These are phyloP conservation scores for Gallinago jamesoni DNA, from an alignment of 2,113 vertebrate species.

Conservation along the genomic window DNA sequence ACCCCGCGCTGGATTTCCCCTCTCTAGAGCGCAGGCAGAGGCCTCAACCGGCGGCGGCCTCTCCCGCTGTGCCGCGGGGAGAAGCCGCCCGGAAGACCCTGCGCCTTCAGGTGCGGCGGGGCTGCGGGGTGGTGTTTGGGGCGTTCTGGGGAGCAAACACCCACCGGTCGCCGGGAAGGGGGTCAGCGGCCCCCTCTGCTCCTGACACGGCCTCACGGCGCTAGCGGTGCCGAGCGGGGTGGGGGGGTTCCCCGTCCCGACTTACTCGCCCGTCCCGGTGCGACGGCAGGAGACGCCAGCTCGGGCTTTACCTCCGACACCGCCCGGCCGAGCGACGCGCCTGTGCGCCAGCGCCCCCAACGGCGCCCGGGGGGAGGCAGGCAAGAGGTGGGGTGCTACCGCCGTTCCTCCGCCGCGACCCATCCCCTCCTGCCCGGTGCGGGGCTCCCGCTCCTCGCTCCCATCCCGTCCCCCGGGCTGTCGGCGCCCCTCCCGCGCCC, in stretches of 20 bases:
- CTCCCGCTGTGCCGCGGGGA: neutral
- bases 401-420: neutral
- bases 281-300: neutral
- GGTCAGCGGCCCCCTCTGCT: neutral
- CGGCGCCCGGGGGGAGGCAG: neutral
- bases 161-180: neutral
- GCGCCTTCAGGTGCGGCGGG: neutral
- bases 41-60: neutral
- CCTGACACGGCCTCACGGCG: neutral
- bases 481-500: neutral
- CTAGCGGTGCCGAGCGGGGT: too few relatives aligned
- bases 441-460: too few relatives aligned
- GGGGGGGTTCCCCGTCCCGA: accelerated
- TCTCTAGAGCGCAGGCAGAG: neutral
- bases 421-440: neutral
- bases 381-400: neutral
- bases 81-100: neutral
- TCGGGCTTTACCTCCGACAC: slow-evolving; percentile 42
- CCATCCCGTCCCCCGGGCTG: neutral
- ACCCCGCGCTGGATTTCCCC: slow-evolving; percentile 30
- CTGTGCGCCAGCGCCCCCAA: neutral
- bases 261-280: neutral
- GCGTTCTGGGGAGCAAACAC: neutral
- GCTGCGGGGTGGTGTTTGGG: neutral
- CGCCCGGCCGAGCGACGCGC: neutral